phyloP scores from a whole-genome alignment of 2,888 invertebrate species.

The Mellilla xanthometata region DNA sequence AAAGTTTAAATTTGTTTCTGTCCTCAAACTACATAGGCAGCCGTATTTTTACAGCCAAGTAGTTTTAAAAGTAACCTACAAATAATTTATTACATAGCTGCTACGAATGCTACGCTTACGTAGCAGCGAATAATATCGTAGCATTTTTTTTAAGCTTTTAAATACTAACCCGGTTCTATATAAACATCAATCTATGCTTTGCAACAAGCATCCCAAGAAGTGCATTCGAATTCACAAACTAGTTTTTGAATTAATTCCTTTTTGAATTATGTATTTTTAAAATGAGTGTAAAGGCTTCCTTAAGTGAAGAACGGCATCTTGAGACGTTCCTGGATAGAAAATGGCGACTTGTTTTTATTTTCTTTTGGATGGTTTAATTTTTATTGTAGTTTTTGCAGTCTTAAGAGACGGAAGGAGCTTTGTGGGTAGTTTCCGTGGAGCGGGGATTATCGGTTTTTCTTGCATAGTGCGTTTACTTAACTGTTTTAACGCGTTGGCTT shows the following conservation, averaged over 20 bases:
- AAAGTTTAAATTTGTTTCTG: too few relatives aligned
- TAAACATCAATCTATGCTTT: constrained; percentile 19
- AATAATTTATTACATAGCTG: too few relatives aligned
- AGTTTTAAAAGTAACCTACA: too few relatives aligned
- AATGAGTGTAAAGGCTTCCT: constrained; percentile 35
- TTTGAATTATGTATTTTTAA: constrained; percentile 55
- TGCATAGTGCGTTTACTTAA: neutral
- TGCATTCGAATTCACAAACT: constrained; percentile 46
- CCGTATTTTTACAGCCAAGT: too few relatives aligned
- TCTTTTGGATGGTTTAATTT: neutral
- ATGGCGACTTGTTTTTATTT: constrained; percentile 5
- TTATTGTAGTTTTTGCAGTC: neutral
- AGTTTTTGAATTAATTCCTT: constrained; percentile 49
- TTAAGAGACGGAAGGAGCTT: neutral
- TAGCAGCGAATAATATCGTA: too few relatives aligned
- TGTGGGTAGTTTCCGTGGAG: neutral
- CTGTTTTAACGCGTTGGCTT: neutral
- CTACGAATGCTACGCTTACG: too few relatives aligned
- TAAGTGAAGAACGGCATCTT: constrained; percentile 20
- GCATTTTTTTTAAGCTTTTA: too few relatives aligned
- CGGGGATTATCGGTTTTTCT: neutral
- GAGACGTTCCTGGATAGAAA: constrained; percentile 7
- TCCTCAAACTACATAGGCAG: too few relatives aligned
- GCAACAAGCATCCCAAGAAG: constrained; percentile 49
- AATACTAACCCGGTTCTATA: neutral